Conservation (phyloP, 2,113 vertebrate species). For the Sphaerodactylus townsendi region DNA sequence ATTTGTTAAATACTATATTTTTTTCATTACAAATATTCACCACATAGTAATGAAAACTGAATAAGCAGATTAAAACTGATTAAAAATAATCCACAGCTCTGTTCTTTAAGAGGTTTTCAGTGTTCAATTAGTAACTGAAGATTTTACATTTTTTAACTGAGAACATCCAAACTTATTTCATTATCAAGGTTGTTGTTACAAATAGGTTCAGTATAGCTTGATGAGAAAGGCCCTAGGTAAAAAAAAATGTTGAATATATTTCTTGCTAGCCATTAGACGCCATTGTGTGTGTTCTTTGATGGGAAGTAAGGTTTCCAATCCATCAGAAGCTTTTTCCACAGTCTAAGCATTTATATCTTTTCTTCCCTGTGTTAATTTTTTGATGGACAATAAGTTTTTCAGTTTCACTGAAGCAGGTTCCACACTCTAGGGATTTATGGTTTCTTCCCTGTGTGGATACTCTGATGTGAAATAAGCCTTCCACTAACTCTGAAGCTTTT, state of each 20-base stretch:
- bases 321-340: too few species aligned
- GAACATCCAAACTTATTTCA: conserved; percentile 60
- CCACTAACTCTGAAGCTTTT: too few species aligned
- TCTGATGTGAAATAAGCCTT: too few species aligned
- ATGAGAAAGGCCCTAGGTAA: too few species aligned
- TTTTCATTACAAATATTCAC: conserved; percentile 71
- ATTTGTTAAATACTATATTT: conserved; percentile 67
- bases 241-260: neutral
- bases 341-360: too few species aligned
- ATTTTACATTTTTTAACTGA: conserved; percentile 44
- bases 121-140: conserved; percentile 73
- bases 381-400: too few species aligned
- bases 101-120: conserved; percentile 70
- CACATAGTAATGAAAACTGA: conserved; percentile 71
- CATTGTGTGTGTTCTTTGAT: too few species aligned
- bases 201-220: conserved; percentile 52
- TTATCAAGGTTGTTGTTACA: conserved; percentile 49
- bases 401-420: too few species aligned
- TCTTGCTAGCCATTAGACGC: neutral
- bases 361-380: too few species aligned
- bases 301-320: too few species aligned
- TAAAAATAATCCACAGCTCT: conserved; percentile 80
- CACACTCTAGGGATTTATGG: too few species aligned
- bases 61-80: conserved; percentile 78
- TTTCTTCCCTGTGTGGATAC: too few species aligned